These are phyloP conservation scores for Riparia riparia DNA, from an alignment of 2,113 vertebrate genomes.

Conservation along the genomic window DNA sequence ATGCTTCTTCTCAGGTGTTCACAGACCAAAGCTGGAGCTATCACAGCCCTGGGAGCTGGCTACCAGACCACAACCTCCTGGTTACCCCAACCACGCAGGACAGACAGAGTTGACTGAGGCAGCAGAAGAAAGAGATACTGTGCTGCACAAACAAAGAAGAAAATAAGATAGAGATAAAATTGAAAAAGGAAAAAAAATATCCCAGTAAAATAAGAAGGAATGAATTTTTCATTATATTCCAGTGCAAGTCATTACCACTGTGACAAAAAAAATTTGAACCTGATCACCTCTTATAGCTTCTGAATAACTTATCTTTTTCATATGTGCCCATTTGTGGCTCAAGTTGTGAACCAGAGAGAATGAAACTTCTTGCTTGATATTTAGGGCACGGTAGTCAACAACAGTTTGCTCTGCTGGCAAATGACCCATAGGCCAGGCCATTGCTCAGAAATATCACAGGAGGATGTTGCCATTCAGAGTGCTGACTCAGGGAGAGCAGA, in stretches of 20 bases:
- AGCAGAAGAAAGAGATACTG: background rate
- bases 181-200: background rate
- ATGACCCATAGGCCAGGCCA: background rate
- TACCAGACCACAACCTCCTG: background rate
- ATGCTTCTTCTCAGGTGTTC: background rate
- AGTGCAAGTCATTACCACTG: background rate
- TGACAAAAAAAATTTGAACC: background rate
- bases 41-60: background rate
- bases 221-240: background rate
- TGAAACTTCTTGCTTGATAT: background rate
- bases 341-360: background rate
- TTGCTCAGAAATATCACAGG: background rate
- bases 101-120: background rate
- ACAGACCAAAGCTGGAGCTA: background rate
- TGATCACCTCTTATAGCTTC: background rate
- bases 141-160: background rate
- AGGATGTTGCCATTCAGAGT: background rate
- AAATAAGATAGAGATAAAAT: background rate
- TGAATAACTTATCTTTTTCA: background rate
- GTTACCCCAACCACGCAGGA: rapidly evolving
- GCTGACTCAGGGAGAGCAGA: conserved; percentile 6
- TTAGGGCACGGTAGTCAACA: background rate
- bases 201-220: background rate
- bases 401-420: background rate
- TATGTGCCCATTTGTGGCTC: background rate